Base-by-base conservation (phyloP, 2,888 invertebrate species). In the Oligia latruncula region DNA sequence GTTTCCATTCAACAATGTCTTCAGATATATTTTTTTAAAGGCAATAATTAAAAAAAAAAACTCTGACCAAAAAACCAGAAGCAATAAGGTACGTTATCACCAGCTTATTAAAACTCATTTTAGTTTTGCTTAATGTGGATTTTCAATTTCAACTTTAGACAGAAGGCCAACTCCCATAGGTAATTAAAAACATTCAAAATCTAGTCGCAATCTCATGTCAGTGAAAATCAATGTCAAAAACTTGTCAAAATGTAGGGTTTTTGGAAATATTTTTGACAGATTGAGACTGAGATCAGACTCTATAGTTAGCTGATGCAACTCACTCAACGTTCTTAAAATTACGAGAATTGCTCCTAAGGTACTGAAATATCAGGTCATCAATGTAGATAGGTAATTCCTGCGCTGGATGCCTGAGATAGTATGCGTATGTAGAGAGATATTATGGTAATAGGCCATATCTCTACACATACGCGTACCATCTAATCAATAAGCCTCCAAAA, bases 1-100 rank as follows among this genome's bases (percentile, higher is more conserved):
- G 90, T 89, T 89, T 89, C 90, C 88, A 89, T 80, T 88, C 68
- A 72, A 80, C 84, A 62, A 46, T 79, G 43, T 80, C n/a, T 86
- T 35, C 58, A 1, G 23, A 35, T 40, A 17, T 6, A 40, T 11
- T 40, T 40, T 35, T 60, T 58, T 1, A 60, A 60, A 35, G 5
- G 2, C 0, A 23, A 15, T 52, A 15, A 77, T 66, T 66, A 17
- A 40, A 13, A 58, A 23, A 29, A 58, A n/a, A 1, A 43, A 71
- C n/a, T 11, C 1, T 40, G 8, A 29, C 13, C 6, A 15, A 29
- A 55, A 55, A 55, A 71, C 2, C 2, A n/a, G 9, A 11, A 55
- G 4, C 29, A 17, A 23, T 40, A 23, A 58, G 9, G 23, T 17
- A 55, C 43, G 20, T 15, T 58, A 20, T 23, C 9, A 11, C 9